Evolutionary conservation across 2,113 vertebrate genomes (phyloP), one percentile per base, ranked within the genome.

Genomic region (Cyanoramphus novaezelandiae): DNA sequence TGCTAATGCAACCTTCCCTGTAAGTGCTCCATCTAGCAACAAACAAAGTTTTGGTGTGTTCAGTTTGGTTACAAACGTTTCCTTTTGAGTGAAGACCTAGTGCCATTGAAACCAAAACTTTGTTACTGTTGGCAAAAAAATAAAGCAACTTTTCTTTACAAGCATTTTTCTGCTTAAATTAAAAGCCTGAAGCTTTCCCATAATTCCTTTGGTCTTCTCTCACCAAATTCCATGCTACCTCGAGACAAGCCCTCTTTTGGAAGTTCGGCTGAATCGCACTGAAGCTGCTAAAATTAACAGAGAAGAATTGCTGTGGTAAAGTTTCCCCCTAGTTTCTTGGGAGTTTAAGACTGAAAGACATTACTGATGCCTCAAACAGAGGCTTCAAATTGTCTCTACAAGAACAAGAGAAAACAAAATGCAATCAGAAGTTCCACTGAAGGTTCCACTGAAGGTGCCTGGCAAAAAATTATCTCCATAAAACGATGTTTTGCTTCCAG

Each of bases 171-270:
- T 92, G 97, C 93, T 97, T 90, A 95, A 93, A 95, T 97, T 97
- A 97, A 95, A 96, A 97, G 97, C 92, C 97, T 95, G 96, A 97
- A 97, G 94, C 93, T 96, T 97, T 94, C 86, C 93, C 77, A 27
- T 96, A 90, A 97, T 98, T 98, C 97, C 98, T 98, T 98, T 98
- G 98, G 98, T 98, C 97, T 96, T 97, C 92, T 97, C 92, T 96
- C 95, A 97, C 94, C 95, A 97, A 97, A 97, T 96, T 89, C 82
- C 90, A 93, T 21, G 85, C 95, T 97, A 97, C 92, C 91, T 97
- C 95, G 95, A 95, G 94, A 97, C 91, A 97, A 96, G 95, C 96
- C 93, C 86, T 96, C 93, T 78, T 97, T 95, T 84, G 91, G 94
- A 95, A 96, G 95, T 97, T 95, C 88, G 1, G 85, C 96, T 97